Evolutionary conservation across 1,140 invertebrate species (phyloP).

Genomic region (Brevipalpus yothersi): DNA sequence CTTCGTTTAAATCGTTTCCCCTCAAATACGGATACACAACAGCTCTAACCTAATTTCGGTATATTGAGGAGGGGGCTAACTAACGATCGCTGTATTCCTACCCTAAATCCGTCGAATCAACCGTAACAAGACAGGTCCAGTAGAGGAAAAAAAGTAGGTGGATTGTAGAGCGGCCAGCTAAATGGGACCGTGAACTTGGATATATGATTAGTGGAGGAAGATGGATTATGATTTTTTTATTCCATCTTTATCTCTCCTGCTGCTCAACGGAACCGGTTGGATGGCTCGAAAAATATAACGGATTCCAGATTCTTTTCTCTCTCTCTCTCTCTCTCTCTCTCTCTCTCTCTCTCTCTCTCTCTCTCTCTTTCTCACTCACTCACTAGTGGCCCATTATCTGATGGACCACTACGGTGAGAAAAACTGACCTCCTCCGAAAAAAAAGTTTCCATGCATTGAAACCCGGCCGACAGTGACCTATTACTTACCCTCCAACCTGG

Average conservation of each 20-base stretch:
- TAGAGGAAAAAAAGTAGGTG: background rate
- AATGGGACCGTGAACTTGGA: background rate
- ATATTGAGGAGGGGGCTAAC: too few species aligned
- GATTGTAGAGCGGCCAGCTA: background rate
- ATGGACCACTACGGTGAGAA: background rate
- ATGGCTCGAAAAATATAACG: slow-evolving; percentile 1
- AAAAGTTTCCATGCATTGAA: background rate
- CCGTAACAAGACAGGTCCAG: background rate
- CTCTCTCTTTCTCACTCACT: too few species aligned
- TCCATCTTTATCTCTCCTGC: too few species aligned
- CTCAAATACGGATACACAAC: too few species aligned
- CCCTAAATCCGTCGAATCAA: background rate
- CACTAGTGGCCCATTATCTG: too few species aligned
- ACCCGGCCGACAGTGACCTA: background rate
- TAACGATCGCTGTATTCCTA: too few species aligned
- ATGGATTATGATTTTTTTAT: background rate
- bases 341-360: too few species aligned
- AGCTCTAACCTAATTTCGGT: too few species aligned
- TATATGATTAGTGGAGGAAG: background rate
- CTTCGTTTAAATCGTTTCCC: too few species aligned
- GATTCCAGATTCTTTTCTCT: background rate
- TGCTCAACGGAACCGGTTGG: too few species aligned
- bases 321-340: background rate
- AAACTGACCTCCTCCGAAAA: background rate
- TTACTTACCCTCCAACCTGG: slow-evolving; percentile 68